Evolutionary conservation across 64 coral and sea anemone genomes (phyloP).

Genomic region (Dendrophyllia cribrosa): DNA sequence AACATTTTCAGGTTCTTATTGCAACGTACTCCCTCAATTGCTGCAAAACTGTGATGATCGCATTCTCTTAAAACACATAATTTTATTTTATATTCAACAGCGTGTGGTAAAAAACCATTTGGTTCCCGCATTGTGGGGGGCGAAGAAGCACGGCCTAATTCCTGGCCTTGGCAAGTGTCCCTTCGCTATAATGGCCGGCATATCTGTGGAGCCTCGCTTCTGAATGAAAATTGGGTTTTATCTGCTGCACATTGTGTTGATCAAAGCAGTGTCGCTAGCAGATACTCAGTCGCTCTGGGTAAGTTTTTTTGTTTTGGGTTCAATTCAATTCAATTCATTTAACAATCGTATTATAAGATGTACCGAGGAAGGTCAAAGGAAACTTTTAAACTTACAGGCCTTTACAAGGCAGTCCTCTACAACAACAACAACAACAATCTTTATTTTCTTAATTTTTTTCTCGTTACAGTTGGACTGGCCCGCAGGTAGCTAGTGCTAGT

Average conservation of each 20-base stretch:
- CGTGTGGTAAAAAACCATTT: constrained; percentile 45
- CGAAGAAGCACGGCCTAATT: constrained; percentile 56
- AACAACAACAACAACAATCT: too few relatives aligned
- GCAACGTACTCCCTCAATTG: too few relatives aligned
- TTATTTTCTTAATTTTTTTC: too few relatives aligned
- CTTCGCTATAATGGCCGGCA: constrained; percentile 27
- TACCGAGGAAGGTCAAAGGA: too few relatives aligned
- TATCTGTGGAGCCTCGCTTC: constrained; percentile 80
- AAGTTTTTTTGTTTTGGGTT: background rate
- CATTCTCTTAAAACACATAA: background rate
- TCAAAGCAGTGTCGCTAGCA: constrained; percentile 2
- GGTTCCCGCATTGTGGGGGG: constrained; percentile 72
- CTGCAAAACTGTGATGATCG: background rate
- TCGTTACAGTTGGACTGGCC: too few relatives aligned
- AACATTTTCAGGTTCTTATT: too few relatives aligned
- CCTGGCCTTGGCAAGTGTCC: constrained; percentile 85
- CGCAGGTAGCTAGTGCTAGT: too few relatives aligned
- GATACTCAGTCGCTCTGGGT: constrained; percentile 56
- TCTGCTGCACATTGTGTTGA: constrained; percentile 86
- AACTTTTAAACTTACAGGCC: too few relatives aligned
- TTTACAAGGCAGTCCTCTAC: too few relatives aligned
- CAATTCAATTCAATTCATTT: background rate
- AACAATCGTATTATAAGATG: background rate
- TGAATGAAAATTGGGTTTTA: constrained; percentile 63
- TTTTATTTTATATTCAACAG: background rate